Evolutionary conservation across 1,140 invertebrate species (phyloP).

Genomic region (Andrena cerasifolii): DNA sequence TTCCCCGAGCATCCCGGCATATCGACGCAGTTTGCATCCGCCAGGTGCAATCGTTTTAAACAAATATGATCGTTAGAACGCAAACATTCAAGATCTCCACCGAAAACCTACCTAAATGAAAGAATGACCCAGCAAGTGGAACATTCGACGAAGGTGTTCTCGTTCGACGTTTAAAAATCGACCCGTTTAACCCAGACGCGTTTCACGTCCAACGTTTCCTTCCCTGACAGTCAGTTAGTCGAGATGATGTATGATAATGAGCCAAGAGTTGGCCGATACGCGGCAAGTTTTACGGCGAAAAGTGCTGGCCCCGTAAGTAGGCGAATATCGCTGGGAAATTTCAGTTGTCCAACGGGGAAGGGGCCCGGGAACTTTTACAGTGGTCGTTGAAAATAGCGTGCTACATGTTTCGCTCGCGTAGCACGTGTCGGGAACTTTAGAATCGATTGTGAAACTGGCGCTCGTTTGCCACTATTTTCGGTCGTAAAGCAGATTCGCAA

Average conservation of each 20-base stretch:
- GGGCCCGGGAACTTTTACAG: not conserved
- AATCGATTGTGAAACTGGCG: constrained; percentile 2
- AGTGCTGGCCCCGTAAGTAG: too few species aligned
- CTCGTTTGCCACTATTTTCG: not conserved
- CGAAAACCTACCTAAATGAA: too few species aligned
- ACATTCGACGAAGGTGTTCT: constrained; percentile 7
- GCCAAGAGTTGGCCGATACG: constrained; percentile 8
- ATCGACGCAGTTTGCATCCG: not conserved
- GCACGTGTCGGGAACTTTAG: not conserved
- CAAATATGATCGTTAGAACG: not conserved
- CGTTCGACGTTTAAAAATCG: not conserved
- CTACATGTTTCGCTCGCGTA: not conserved
- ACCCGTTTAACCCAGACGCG: not conserved
- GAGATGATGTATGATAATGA: constrained; percentile 34
- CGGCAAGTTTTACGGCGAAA: not conserved
- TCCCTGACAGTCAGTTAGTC: not conserved
- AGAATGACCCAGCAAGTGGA: too few species aligned
- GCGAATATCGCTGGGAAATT: not conserved
- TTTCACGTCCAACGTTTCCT: not conserved
- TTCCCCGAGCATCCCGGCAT: too few species aligned
- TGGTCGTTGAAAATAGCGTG: not conserved
- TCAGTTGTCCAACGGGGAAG: not conserved
- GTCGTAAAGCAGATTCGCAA: not conserved
- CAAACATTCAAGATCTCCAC: too few species aligned
- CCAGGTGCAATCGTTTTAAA: not conserved